A percentile compares a stretch with the other conserved stretches of the same genome.
Evolutionary conservation across 2,113 vertebrate species (phyloP).

Genomic region (Oxyura jamaicensis): DNA sequence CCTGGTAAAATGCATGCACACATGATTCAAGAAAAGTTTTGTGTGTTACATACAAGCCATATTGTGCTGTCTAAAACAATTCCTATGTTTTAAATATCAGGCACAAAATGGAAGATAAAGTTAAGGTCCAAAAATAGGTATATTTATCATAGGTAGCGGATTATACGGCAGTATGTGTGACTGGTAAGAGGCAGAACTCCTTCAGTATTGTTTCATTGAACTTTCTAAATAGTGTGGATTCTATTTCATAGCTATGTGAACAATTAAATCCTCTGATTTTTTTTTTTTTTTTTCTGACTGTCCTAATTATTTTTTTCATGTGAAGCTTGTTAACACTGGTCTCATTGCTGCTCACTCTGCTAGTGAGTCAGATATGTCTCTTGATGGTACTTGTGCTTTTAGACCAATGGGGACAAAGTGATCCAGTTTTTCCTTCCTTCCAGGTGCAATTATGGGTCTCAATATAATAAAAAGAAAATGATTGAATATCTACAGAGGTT

Average conservation of each 20-base stretch:
- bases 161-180: neutral
- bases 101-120: neutral
- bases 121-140: neutral
- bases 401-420: constrained; percentile 69
- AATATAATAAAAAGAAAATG: constrained; percentile 69
- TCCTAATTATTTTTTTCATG: constrained; percentile 44
- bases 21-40: neutral
- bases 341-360: constrained; percentile 5
- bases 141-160: neutral
- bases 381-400: constrained; percentile 66
- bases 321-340: constrained; percentile 39
- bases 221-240: neutral
- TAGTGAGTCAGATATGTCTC: constrained; percentile 47
- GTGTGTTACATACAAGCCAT: neutral
- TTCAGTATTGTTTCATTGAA: accelerated
- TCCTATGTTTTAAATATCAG: neutral
- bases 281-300: constrained; percentile 14
- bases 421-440: constrained; percentile 75
- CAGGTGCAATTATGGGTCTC: constrained; percentile 68
- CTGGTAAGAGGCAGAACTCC: neutral
- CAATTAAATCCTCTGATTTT: constrained; percentile 35
- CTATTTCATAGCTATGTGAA: neutral
- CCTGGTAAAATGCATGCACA: neutral
- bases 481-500: constrained; percentile 57
- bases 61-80: neutral